These are phyloP conservation scores for Tyrannus savana DNA, from an alignment of 2,113 vertebrate species.

Conservation along the genomic window DNA sequence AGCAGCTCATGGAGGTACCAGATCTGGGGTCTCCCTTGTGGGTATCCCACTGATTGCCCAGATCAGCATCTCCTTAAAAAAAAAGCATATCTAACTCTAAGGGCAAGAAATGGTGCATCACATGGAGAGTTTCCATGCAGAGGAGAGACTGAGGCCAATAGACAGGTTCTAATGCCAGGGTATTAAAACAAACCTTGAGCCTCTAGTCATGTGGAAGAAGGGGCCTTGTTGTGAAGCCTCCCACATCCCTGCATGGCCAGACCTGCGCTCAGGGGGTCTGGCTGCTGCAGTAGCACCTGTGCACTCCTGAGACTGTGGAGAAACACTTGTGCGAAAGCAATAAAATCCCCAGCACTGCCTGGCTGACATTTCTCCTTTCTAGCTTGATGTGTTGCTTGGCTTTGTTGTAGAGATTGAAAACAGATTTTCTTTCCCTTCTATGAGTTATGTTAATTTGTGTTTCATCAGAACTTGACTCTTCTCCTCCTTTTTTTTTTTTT, in stretches of 20 bases:
- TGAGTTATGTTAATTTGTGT: conserved; percentile 66
- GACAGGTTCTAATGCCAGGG: not conserved
- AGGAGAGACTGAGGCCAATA: not conserved
- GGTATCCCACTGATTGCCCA: not conserved
- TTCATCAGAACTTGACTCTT: conserved; percentile 52
- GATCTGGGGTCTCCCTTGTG: not conserved
- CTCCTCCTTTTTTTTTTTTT: not conserved
- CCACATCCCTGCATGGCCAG: not conserved
- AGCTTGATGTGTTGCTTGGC: conserved; percentile 52
- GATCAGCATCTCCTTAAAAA: not conserved
- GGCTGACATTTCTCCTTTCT: conserved; percentile 54
- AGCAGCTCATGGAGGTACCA: not conserved
- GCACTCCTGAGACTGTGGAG: not conserved
- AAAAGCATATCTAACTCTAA: not conserved
- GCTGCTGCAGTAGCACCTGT: conserved; percentile 26
- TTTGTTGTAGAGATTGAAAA: conserved; percentile 68
- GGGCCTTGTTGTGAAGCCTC: not conserved
- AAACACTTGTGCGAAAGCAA: conserved; percentile 46
- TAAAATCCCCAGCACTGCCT: conserved; percentile 20
- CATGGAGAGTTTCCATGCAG: not conserved
- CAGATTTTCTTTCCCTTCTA: conserved; percentile 57
- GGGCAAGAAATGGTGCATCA: not conserved
- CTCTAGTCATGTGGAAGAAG: not conserved
- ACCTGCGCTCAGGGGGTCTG: not conserved
- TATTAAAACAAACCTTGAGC: not conserved